A percentile compares a stretch with the other conserved stretches of the same genome.
Conservation (phyloP, 2,888 invertebrate genomes). For the Selenia dentaria region DNA sequence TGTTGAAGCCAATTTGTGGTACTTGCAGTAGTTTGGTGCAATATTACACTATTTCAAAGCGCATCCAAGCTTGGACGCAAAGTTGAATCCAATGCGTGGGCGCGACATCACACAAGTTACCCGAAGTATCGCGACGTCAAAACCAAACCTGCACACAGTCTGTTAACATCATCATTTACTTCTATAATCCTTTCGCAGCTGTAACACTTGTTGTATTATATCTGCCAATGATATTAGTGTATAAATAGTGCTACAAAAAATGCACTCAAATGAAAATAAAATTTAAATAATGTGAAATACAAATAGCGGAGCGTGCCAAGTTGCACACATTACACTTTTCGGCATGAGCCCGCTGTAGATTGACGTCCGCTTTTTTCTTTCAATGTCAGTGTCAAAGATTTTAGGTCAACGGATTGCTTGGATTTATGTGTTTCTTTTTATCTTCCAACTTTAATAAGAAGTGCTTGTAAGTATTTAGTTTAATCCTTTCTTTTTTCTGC, state of each 20-base stretch:
- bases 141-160: not conserved
- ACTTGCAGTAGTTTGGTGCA: no score
- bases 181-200: constrained; percentile 9
- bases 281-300: constrained; percentile 17
- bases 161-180: constrained; percentile 24
- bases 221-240: constrained; percentile 22
- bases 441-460: no score
- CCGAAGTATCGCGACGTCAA: constrained; percentile 1
- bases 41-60: no score
- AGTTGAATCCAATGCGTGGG: no score
- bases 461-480: no score
- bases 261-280: constrained; percentile 36
- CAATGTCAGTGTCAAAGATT: not conserved
- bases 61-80: no score
- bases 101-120: no score
- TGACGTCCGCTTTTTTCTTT: not conserved
- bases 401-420: no score
- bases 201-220: constrained; percentile 29
- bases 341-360: constrained; percentile 4
- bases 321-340: constrained; percentile 44
- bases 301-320: constrained; percentile 29
- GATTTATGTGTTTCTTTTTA: no score
- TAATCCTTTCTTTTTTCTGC: no score
- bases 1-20: no score
- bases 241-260: constrained; percentile 29